Base-by-base conservation (phyloP, 2,888 invertebrate genomes). In the Camptogramma bilineatum region DNA sequence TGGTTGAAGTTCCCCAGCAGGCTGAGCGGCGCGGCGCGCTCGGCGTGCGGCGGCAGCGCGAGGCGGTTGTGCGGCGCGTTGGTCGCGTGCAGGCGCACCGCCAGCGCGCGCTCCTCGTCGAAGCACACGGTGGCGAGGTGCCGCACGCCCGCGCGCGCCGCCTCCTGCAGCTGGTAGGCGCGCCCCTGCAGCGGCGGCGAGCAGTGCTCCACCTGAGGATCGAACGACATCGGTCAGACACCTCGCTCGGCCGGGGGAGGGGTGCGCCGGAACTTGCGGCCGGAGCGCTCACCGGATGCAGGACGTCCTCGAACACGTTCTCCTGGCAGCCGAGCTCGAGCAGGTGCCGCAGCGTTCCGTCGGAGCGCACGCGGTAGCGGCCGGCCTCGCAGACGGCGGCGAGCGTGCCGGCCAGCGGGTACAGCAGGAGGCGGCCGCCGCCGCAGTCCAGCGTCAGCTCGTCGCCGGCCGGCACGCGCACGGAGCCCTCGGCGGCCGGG, bases 271-370 rank as follows among this genome's bases (percentile, higher is more conserved):
- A 18, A 9, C 19, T n/a, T 0, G 19, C 21, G 19, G 13, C 9
- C 19, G n/a, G 5, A 47, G 47, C 1, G 2, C 70, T 46, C 34
- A 91, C 91, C 74, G 83, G 65, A 58, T 93, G 93, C 75, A 86
- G 69, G 16, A 91, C 89, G 62, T 93, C 93, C 74, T 92, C 92
- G 64, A 88, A 87, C 53, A 90, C 75, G 77, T 79, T 83, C 77
- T 88, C 86, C 80, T 90, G 91, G 76, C 93, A 93, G 76, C 93
- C 92, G 19, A 93, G 85, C 44, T 93, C 89, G 46, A 90, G 81
- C 71, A 93, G 74, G 64, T 85, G 85, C 0, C 83, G 75, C 60
- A 84, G 77, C 46, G 66, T 7, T 54, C 17, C 44, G 76, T 88
- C 90, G 64, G 71, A 71, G 0, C 56, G 70, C 73, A 85, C 78